Conservation (phyloP, 2,797 vertebrate genomes). For the Tinamus major region DNA sequence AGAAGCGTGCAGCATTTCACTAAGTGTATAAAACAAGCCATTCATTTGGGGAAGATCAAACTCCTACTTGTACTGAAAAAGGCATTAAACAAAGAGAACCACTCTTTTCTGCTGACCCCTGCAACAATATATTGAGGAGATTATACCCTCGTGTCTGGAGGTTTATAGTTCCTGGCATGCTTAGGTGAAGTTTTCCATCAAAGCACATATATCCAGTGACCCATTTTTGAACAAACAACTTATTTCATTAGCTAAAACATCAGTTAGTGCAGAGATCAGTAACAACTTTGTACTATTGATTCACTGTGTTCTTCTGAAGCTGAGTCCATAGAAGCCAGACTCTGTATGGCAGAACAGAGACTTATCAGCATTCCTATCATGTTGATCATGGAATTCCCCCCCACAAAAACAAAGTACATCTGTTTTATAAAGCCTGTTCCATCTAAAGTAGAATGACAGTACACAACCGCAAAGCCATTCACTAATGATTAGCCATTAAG, state of each 20-base stretch:
- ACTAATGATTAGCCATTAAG: constrained; percentile 22
- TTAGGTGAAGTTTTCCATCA: not conserved
- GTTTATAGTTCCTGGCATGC: not conserved
- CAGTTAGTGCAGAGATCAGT: not conserved
- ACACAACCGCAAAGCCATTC: not conserved
- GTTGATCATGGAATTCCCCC: not conserved
- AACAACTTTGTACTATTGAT: constrained; percentile 3
- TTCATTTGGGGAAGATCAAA: not conserved
- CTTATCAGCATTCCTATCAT: not conserved
- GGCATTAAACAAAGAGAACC: not conserved
- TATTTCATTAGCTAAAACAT: not conserved
- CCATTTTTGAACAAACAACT: not conserved
- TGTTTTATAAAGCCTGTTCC: not conserved
- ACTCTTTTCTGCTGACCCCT: not conserved
- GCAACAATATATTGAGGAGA: not conserved
- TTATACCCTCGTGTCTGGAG: not conserved
- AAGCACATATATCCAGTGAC: not conserved
- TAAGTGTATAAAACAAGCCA: not conserved
- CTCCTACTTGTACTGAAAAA: not conserved
- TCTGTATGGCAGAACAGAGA: not conserved
- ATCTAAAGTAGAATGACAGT: not conserved
- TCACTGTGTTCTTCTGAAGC: not conserved
- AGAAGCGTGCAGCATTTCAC: not conserved
- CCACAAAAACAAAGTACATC: not conserved
- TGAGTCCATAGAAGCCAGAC: not conserved